A percentile compares a stretch with the other conserved stretches of the same genome.
Conservation (phyloP, 1,140 invertebrate genomes). For the Drosophila pruinosa region DNA sequence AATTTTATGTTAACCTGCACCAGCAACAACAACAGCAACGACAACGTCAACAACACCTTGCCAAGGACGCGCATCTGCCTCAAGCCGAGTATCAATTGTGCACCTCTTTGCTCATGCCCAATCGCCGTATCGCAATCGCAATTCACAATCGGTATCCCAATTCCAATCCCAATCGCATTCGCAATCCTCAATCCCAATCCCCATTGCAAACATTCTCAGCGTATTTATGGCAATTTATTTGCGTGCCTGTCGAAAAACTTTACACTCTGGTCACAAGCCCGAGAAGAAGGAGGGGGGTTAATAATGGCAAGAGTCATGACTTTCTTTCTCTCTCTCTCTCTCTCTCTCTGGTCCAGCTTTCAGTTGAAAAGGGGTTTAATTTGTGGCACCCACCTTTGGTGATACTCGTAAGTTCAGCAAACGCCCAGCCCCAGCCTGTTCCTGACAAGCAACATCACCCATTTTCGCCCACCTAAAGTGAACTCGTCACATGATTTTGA, state of each 20-base stretch:
- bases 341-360: neutral
- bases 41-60: conserved; percentile 31
- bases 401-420: too few relatives aligned
- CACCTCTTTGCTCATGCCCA: neutral
- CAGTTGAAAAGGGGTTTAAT: conserved; percentile 1
- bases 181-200: neutral
- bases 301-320: conserved; percentile 28
- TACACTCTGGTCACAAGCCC: conserved; percentile 13
- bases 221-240: conserved; percentile 45
- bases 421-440: neutral
- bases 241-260: conserved; percentile 47
- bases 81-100: too few relatives aligned
- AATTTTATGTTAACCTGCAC: conserved; percentile 50
- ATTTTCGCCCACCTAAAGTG: neutral
- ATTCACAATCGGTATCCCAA: neutral
- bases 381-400: neutral
- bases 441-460: neutral
- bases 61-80: conserved; percentile 8
- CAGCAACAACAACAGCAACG: conserved; percentile 9
- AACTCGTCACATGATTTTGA: neutral
- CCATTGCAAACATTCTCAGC: neutral
- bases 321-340: neutral
- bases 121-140: neutral
- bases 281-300: neutral
- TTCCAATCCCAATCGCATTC: neutral